These are phyloP conservation scores for Motacilla alba DNA, from an alignment of 2,113 vertebrate species.

Conservation along the genomic window DNA sequence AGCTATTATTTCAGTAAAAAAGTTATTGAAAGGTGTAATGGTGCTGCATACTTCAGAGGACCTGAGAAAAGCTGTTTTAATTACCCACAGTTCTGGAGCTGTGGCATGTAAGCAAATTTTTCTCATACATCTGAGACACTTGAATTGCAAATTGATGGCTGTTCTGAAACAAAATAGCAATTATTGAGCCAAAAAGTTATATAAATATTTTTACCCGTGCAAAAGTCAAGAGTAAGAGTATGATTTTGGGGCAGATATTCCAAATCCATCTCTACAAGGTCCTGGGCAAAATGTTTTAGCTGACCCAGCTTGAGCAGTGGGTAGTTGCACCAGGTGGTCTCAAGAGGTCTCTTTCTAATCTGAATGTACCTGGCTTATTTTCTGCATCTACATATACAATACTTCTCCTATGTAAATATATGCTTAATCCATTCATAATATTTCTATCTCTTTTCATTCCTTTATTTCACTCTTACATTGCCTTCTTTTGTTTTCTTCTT, in stretches of 20 bases:
- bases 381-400: background rate
- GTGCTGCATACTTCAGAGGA: background rate
- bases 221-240: background rate
- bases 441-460: background rate
- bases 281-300: background rate
- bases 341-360: background rate
- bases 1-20: background rate
- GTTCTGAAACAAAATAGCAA: background rate
- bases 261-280: background rate
- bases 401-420: background rate
- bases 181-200: background rate
- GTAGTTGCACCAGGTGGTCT: background rate
- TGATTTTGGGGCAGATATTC: background rate
- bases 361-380: background rate
- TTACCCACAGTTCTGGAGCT: background rate
- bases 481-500: background rate
- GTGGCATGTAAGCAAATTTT: background rate
- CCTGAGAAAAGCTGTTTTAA: background rate
- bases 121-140: background rate
- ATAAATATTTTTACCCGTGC: background rate
- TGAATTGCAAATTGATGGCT: background rate
- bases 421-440: background rate
- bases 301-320: background rate
- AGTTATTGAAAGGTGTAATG: background rate
- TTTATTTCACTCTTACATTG: background rate